phyloP scores from a whole-genome alignment of 2,888 invertebrate species.

The Mamestra brassicae region DNA sequence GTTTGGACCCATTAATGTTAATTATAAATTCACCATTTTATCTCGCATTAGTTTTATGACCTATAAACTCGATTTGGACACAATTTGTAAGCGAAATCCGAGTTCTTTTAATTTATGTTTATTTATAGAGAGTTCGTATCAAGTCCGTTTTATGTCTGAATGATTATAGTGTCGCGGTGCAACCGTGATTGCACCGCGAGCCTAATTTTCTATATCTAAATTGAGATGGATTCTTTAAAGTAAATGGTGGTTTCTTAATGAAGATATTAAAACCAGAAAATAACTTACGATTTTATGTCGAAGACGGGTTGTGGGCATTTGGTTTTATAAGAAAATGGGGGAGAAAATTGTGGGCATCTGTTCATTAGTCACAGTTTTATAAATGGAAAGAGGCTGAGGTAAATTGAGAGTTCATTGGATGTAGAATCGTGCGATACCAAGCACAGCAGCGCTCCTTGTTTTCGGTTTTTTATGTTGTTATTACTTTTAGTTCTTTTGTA shows the following conservation, averaged over 20 bases:
- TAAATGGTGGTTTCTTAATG: slow-evolving; percentile 27
- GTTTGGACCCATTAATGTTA: slow-evolving; percentile 89
- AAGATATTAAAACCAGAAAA: slow-evolving; percentile 25
- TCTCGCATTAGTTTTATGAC: slow-evolving; percentile 88
- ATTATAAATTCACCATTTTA: slow-evolving; percentile 87
- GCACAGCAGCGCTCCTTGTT: not conserved
- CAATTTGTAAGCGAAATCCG: slow-evolving; percentile 88
- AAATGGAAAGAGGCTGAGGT: not conserved
- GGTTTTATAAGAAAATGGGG: slow-evolving; percentile 2
- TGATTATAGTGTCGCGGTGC: slow-evolving; percentile 52
- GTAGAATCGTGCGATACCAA: not conserved
- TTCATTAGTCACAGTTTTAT: not conserved
- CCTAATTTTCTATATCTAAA: slow-evolving; percentile 53
- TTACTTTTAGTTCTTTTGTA: too few species aligned
- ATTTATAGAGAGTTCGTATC: slow-evolving; percentile 59
- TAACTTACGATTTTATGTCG: slow-evolving; percentile 3
- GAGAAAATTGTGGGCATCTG: slow-evolving; percentile 4
- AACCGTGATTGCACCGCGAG: slow-evolving; percentile 20
- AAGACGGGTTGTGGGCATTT: not conserved
- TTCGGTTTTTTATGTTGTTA: not conserved
- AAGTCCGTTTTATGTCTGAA: slow-evolving; percentile 43
- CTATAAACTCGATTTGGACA: slow-evolving; percentile 81
- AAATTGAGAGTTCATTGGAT: slow-evolving; percentile 1
- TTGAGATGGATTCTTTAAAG: slow-evolving; percentile 32
- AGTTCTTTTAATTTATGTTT: slow-evolving; percentile 80